A percentile compares a stretch with the other conserved stretches of the same genome.
Conservation (phyloP, 2,113 vertebrate species). For the Tetrax tetrax region DNA sequence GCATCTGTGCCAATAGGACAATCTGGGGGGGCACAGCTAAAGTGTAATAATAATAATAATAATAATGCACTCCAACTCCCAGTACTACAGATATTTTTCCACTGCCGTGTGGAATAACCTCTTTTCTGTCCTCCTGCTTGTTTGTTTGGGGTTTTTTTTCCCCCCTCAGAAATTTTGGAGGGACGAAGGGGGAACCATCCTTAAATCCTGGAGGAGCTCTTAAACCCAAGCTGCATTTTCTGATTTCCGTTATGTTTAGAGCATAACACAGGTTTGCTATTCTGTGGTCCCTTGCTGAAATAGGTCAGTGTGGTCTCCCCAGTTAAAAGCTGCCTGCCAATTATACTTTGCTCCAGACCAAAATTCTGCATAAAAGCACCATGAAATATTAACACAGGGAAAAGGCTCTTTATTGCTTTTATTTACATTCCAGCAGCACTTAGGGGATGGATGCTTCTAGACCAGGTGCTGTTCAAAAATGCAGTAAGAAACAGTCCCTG, state of each 20-base stretch:
- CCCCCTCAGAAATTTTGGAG: not conserved
- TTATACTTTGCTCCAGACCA: slow-evolving; percentile 2
- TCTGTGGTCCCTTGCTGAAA: not conserved
- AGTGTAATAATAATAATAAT: not conserved
- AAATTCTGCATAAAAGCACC: slow-evolving; percentile 9
- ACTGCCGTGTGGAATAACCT: not conserved
- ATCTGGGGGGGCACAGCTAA: not conserved
- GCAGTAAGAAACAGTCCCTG: not conserved
- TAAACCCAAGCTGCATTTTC: not conserved
- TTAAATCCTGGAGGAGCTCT: not conserved
- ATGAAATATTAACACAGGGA: not conserved
- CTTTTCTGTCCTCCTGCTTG: not conserved
- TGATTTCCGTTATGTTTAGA: not conserved
- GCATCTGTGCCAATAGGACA: not conserved
- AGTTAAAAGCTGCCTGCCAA: slow-evolving; percentile 13
- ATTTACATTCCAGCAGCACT: not conserved
- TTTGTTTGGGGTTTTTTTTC: not conserved
- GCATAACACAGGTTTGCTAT: not conserved
- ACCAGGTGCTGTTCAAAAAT: not conserved
- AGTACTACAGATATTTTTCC: not conserved
- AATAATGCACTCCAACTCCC: not conserved
- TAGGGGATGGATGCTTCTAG: not conserved
- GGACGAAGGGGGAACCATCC: not conserved
- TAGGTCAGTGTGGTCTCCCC: not conserved
- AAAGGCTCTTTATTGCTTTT: not conserved